These are phyloP conservation scores for Coptodon bakossiorum DNA, from an alignment of 2,113 vertebrate genomes.

Conservation along the genomic window DNA sequence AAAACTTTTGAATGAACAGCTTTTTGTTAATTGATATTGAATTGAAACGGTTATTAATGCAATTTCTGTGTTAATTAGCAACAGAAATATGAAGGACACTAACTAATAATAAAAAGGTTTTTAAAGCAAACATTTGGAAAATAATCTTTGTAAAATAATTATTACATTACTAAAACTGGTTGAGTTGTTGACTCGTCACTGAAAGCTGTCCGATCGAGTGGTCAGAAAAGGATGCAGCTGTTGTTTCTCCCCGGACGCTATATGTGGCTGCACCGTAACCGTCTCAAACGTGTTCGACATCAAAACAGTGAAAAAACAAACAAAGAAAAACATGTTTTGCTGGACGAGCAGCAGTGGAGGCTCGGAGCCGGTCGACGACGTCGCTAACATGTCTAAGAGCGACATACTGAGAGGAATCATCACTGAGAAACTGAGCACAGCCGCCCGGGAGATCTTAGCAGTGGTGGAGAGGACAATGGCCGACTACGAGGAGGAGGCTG, in stretches of 20 bases:
- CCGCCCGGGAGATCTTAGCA: neutral
- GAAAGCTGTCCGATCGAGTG: neutral
- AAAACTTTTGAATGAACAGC: neutral
- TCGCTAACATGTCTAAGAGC: neutral
- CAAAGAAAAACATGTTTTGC: neutral
- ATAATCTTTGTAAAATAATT: neutral
- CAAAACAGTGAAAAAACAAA: neutral
- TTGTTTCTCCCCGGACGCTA: neutral
- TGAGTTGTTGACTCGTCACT: neutral
- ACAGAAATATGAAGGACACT: neutral
- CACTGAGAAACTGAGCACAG: neutral
- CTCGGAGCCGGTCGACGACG: neutral
- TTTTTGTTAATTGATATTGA: neutral
- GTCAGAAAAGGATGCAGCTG: neutral
- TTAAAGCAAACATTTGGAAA: neutral
- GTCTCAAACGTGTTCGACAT: fast-evolving
- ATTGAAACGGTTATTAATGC: neutral
- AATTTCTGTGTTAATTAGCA: neutral
- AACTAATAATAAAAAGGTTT: neutral
- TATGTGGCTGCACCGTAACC: neutral
- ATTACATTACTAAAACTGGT: neutral
- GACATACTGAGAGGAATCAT: neutral
- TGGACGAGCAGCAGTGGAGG: neutral
- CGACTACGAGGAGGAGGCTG: neutral
- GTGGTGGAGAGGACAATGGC: neutral